Evolutionary conservation across 1,140 invertebrate species (phyloP).

Genomic region (Diploscapter pachys): DNA sequence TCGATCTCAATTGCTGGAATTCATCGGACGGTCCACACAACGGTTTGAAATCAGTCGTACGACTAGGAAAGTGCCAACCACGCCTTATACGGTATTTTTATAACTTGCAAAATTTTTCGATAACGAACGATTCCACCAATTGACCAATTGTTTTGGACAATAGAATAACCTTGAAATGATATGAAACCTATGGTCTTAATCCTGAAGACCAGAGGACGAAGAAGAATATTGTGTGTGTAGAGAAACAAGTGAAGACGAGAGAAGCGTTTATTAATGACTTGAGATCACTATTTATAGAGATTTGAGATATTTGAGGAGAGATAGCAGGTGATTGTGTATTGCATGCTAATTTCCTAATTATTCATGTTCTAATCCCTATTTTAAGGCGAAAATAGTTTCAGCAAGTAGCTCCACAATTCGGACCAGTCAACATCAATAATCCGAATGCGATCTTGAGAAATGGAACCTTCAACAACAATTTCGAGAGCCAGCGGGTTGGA

Average conservation of each 20-base stretch:
- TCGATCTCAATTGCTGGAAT: constrained; percentile 28
- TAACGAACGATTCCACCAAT: background rate
- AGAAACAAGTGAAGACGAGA: no score
- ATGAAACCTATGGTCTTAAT: no score
- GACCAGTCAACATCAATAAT: constrained; percentile 53
- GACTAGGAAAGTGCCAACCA: constrained; percentile 12
- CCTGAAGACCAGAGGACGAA: no score
- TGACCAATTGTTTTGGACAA: no score
- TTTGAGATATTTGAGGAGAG: no score
- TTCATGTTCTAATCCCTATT: no score
- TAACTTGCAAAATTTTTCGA: background rate
- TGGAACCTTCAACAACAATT: constrained; percentile 32
- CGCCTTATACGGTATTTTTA: constrained; percentile 5
- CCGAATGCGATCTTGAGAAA: constrained; percentile 50
- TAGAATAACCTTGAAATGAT: no score
- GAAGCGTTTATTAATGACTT: no score
- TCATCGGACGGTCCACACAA: constrained; percentile 24
- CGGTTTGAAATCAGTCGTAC: constrained; percentile 16
- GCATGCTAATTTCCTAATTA: no score
- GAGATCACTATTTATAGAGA: no score
- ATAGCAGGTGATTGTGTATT: no score
- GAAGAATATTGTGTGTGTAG: no score
- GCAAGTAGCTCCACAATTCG: constrained; percentile 33
- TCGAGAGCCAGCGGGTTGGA: constrained; percentile 48
- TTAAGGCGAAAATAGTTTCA: background rate